Evolutionary conservation across 2,113 vertebrate genomes (phyloP), one percentile per base, ranked within the genome.

Genomic region (Gnathonemus longibarbis): DNA sequence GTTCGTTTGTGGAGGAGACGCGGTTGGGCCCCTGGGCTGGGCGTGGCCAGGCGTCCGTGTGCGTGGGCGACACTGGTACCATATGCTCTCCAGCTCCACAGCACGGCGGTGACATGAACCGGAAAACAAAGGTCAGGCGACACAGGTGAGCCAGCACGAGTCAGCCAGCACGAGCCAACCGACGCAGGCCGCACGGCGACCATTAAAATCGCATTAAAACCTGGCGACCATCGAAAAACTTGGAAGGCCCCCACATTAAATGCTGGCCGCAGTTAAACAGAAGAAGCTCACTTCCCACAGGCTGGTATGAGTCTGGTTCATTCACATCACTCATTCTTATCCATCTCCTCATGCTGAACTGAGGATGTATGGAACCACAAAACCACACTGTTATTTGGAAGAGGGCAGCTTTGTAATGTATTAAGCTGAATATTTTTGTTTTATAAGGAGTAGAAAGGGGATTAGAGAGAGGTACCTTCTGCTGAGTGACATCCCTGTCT

Each of bases 131-230:
- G 74, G 74, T 80, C 45, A 48, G 49, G n/a, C 19, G 10, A 49
- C 88, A 19, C 27, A 45, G 49, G 50, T 52, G 17, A 13, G 74
- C 52, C 27, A 42, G 7, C 13, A 46, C 0, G 15, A n/a, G 74
- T 13, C 66, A 35, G 27, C 42, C n/a, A 27, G n/a, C 13, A 8
- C 1, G 15, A 46, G 70, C 50, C 70, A 42, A 35, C 45, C 6
- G 48, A 52, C 3, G 31, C 15, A n/a, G 66, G 17, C 48, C 48
- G 27, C 27, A 80, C 48, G 31, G 17, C 48, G 31, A 46, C 21
- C 48, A 74, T 74, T 52, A 80, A 87, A 80, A 52, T 52, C 89
- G 58, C 21, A 87, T 70, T 88, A 87, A 90, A 87, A 80, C 35
- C 74, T 80, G 74, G 74, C 74, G 74, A 15, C 17, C 19, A 17